Base-by-base conservation (phyloP, 2,888 invertebrate genomes). In the Luffia ferchaultella region DNA sequence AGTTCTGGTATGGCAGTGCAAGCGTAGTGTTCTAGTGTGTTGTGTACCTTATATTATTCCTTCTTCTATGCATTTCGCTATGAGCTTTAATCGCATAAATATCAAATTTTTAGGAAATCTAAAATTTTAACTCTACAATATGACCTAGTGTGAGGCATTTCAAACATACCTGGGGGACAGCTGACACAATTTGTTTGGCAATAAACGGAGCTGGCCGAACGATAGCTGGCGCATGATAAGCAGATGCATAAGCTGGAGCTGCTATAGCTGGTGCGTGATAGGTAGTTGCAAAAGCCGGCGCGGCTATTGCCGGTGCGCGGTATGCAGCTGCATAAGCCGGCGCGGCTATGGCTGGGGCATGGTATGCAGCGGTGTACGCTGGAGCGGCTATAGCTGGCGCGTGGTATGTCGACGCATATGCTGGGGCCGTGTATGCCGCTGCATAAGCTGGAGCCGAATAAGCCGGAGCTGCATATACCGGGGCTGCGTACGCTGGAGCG, bases 251-350 rank as follows among this genome's bases (percentile, higher is more conserved):
- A 19, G 52, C 57, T 3, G 60, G 58, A 9, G 63, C 62, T 16
- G 62, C 55, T 18, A 52, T 45, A 20, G 57, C 54, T 1, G 60
- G 61, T 20, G 20, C 40, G 20, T 42, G 18, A 5, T 46, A 54
- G 55, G 47, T 16, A 16, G n/a, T 15, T 7, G 30, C 55, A 42
- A 53, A 50, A 19, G 52, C 57, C 3, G 60, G 58, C 15, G 63
- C 62, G 16, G 62, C 55, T 18, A 52, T 45, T 20, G 57, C 54
- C 2, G 60, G 61, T 16, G 59, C 60, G 52, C 57, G 58, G 9
- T 7, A n/a, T 18, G 46, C 41, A 16, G 16, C 16, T 16, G 42
- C 20, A 50, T 55, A 53, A 40, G 59, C 56, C 15, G 54, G 55
- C 7, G 54, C 56, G n/a, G 19, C n/a, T 0, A 42, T 17, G 5